Evolutionary conservation across 2,888 invertebrate genomes (phyloP).

Genomic region (Ophraella communa): DNA sequence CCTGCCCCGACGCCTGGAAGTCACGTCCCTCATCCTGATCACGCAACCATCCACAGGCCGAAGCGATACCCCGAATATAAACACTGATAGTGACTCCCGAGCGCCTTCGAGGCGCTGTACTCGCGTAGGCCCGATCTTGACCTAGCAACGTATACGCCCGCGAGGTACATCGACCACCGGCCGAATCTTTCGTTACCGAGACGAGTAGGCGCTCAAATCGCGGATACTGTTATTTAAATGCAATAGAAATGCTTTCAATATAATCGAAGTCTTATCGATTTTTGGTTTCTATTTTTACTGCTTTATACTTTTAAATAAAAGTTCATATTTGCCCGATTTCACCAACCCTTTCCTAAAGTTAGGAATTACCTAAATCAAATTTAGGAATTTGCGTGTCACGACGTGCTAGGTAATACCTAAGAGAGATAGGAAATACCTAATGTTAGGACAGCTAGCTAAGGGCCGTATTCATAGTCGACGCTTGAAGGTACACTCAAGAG

Average conservation of each 20-base stretch:
- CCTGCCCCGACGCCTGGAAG: slow-evolving; percentile 59
- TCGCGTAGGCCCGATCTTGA: slow-evolving; percentile 34
- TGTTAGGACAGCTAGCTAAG: too few relatives aligned
- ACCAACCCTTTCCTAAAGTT: too few relatives aligned
- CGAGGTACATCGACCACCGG: slow-evolving; percentile 37
- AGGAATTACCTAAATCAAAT: too few relatives aligned
- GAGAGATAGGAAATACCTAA: too few relatives aligned
- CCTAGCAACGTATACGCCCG: slow-evolving; percentile 37
- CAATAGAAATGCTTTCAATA: not conserved
- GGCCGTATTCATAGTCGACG: too few relatives aligned
- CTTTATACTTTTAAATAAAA: too few relatives aligned
- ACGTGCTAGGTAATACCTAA: too few relatives aligned
- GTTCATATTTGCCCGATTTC: too few relatives aligned
- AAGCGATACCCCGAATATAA: slow-evolving; percentile 78
- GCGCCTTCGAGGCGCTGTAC: slow-evolving; percentile 46
- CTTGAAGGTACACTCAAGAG: too few relatives aligned
- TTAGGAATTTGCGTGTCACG: too few relatives aligned
- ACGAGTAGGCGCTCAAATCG: slow-evolving; percentile 26
- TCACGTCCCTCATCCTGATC: slow-evolving; percentile 47
- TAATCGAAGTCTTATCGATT: too few relatives aligned
- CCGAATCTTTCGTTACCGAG: slow-evolving; percentile 35
- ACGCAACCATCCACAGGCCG: slow-evolving; percentile 64
- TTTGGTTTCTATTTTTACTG: too few relatives aligned
- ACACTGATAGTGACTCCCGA: slow-evolving; percentile 69
- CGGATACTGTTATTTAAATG: slow-evolving; percentile 14